Percentiles rank a stretch among this genome's conserved stretches.
Conservation (phyloP, 1,140 invertebrate genomes). For the Asbolus verrucosus region DNA sequence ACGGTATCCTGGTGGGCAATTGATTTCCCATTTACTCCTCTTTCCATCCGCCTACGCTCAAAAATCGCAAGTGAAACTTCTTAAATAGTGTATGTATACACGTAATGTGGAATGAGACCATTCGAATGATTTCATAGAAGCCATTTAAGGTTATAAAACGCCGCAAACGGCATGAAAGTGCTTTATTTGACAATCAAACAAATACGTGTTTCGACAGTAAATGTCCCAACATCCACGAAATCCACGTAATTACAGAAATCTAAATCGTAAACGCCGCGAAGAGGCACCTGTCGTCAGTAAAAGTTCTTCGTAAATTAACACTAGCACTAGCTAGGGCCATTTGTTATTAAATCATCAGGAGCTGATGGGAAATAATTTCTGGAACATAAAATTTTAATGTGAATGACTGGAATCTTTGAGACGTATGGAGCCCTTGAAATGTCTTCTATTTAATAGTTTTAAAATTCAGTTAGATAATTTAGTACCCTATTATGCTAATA, state of each 20-base stretch:
- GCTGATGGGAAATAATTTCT: conserved; percentile 22
- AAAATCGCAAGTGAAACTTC: not conserved
- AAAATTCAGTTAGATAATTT: too few species aligned
- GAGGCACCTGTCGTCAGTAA: not conserved
- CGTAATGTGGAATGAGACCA: too few species aligned
- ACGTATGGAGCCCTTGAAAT: too few species aligned
- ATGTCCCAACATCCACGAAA: not conserved
- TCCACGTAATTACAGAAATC: not conserved
- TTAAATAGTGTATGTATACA: too few species aligned
- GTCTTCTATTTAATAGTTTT: too few species aligned
- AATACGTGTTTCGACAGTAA: not conserved
- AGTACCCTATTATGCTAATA: too few species aligned
- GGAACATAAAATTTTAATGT: conserved; percentile 14
- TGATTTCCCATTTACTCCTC: not conserved
- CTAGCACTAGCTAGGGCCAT: not conserved
- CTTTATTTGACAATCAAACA: not conserved
- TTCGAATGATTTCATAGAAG: not conserved
- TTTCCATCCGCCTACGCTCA: not conserved
- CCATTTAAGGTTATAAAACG: conserved; percentile 3
- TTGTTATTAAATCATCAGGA: conserved; percentile 8
- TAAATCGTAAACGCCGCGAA: not conserved
- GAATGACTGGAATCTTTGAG: too few species aligned
- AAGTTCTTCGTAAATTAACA: not conserved
- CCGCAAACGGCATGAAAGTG: not conserved
- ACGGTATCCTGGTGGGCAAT: not conserved